Evolutionary conservation across 92 coral and sea anemone genomes (phyloP), one percentile per base, ranked within the genome.

Genomic region (Palythoa grandis): DNA sequence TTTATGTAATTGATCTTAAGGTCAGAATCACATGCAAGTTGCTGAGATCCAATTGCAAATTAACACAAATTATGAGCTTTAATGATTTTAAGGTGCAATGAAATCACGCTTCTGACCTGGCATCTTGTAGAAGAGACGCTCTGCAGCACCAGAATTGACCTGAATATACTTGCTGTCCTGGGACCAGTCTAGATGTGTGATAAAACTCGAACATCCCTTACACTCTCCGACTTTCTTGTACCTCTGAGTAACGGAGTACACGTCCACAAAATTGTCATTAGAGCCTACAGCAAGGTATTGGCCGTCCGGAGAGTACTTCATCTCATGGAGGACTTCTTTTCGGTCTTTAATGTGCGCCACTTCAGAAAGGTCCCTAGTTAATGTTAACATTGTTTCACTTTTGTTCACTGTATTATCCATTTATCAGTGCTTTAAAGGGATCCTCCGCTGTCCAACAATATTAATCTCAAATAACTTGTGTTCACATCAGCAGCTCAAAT

Each of bases 181-280:
- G 22, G 99, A 97, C 99, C 99, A 97, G 87, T 97, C 99, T 37
- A 97, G 88, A 88, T 97, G 99, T 0, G 99, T 97, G 83, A 97
- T 95, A 72, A 97, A 97, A 79, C 99, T 97, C 13, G 99, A 97
- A 85, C 93, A 91, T n/a, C 99, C 99, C 84, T 91, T 95, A 54
- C 99, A 97, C 75, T 97, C 99, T 52, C 99, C 99, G 8, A 97
- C 99, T 89, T 95, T 97, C 94, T 97, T 97, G 92, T 95, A 97
- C 12, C 92, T 93, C 85, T 97, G 99, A 7, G 95, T 87, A 23
- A 95, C 98, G 38, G 99, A 92, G 71, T 97, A 97, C 54, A 97
- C 92, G 56, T 97, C 99, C 23, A 97, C 99, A 88, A 95, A 97
- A 89, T 97, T 97, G 85, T 97, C 99, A 82, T 97, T 97, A n/a